Percentiles rank a stretch among this genome's conserved stretches.
These are phyloP conservation scores for Rhinichthys osculus DNA, from an alignment of 2,797 vertebrate species.

Conservation along the genomic window DNA sequence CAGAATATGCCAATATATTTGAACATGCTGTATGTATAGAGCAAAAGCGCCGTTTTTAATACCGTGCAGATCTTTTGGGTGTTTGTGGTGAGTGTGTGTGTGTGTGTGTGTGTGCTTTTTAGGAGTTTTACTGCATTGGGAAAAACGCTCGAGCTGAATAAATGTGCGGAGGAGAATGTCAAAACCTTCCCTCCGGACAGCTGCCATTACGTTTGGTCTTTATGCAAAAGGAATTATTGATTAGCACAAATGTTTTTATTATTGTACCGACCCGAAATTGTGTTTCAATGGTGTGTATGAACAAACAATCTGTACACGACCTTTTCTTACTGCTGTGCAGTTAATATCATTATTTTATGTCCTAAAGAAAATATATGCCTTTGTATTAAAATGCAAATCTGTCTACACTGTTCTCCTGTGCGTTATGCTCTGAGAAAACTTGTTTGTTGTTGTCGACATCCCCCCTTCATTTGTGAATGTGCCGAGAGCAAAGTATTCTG, in stretches of 20 bases:
- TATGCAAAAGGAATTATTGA: conserved; percentile 73
- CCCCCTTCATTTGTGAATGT: conserved; percentile 76
- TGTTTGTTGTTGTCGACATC: conserved; percentile 77
- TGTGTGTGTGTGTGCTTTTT: conserved; percentile 65
- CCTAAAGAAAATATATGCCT: conserved; percentile 80
- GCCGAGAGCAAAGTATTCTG: conserved; percentile 73
- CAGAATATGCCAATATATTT: conserved; percentile 77
- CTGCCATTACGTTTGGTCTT: conserved; percentile 72
- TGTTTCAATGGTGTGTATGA: conserved; percentile 79
- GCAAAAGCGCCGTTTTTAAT: conserved; percentile 69
- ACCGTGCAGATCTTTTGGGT: conserved; percentile 73
- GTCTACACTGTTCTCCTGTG: conserved; percentile 84
- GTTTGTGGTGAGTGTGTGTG: conserved; percentile 68
- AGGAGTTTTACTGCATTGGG: conserved; percentile 73
- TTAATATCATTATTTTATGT: conserved; percentile 82
- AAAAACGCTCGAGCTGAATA: conserved; percentile 70
- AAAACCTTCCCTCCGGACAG: conserved; percentile 72
- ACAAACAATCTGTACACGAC: conserved; percentile 82
- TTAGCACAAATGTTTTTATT: conserved; percentile 76
- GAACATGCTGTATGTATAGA: conserved; percentile 70
- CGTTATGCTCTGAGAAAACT: conserved; percentile 75
- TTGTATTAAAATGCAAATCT: conserved; percentile 79
- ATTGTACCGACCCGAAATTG: conserved; percentile 65
- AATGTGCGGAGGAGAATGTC: conserved; percentile 71
- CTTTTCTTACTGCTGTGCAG: conserved; percentile 89